phyloP scores from a whole-genome alignment of 2,797 vertebrate genomes.

The Sarcoramphus papa region DNA sequence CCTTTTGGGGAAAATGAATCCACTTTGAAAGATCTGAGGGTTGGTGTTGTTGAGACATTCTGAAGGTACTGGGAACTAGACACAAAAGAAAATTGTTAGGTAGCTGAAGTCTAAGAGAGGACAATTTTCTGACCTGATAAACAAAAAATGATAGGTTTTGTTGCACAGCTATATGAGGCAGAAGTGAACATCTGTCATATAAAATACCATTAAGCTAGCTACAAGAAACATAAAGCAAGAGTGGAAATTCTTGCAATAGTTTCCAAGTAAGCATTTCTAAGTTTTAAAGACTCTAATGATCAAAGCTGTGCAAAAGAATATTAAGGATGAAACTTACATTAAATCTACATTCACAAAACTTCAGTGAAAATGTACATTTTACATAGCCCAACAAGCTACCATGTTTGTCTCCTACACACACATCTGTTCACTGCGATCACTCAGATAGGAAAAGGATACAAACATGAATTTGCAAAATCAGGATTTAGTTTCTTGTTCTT shows the following conservation, averaged over 20 bases:
- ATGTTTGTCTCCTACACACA: background rate
- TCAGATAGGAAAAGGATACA: background rate
- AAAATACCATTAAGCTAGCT: background rate
- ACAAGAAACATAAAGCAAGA: background rate
- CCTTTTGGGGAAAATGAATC: background rate
- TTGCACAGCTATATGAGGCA: background rate
- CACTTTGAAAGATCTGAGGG: slow-evolving; percentile 5
- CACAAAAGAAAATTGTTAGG: background rate
- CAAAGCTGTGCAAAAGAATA: background rate
- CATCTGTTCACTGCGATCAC: background rate
- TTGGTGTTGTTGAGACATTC: background rate
- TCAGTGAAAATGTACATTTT: background rate
- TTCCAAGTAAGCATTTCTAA: background rate
- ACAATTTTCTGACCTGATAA: background rate
- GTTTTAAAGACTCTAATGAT: background rate
- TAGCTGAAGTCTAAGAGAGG: background rate
- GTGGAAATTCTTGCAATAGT: background rate
- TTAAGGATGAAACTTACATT: background rate
- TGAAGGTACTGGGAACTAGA: background rate
- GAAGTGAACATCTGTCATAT: background rate
- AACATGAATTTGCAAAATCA: background rate
- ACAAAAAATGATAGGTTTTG: background rate
- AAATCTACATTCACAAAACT: background rate
- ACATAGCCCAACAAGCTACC: background rate
- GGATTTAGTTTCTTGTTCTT: background rate